These are phyloP conservation scores for Ploceus nigricollis DNA, from an alignment of 2,113 vertebrate species.

Conservation along the genomic window DNA sequence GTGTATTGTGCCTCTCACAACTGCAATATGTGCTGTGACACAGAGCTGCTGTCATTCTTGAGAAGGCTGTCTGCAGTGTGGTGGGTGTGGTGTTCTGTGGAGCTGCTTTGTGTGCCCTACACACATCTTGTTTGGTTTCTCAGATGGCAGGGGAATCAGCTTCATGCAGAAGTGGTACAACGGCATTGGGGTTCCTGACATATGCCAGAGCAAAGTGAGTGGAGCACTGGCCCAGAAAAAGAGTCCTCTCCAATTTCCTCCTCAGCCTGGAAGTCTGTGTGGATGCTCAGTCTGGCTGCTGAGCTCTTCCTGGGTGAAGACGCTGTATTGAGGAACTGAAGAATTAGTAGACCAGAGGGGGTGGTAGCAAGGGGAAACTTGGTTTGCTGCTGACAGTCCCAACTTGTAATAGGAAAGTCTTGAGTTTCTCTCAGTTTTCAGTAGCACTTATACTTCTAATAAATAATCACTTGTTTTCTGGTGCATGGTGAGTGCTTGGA, in stretches of 20 bases:
- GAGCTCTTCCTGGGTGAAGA: background rate
- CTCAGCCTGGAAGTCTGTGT: background rate
- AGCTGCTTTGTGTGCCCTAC: fast-evolving
- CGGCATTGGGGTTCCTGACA: fast-evolving
- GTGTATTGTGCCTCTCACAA: background rate
- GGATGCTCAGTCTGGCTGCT: background rate
- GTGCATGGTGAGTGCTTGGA: background rate
- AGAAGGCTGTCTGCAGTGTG: background rate
- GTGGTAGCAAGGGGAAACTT: background rate
- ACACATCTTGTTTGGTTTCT: background rate
- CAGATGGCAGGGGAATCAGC: background rate
- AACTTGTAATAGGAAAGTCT: background rate
- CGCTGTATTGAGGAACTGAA: background rate
- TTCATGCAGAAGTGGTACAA: background rate
- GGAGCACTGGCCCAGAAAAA: background rate
- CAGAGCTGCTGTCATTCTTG: background rate
- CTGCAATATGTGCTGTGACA: background rate
- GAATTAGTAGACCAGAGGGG: background rate
- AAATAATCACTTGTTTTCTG: background rate
- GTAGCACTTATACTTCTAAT: background rate
- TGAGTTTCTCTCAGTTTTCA: background rate
- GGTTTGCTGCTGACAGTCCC: background rate
- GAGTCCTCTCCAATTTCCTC: background rate
- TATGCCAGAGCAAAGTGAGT: fast-evolving
- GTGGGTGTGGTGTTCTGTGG: background rate